phyloP scores from a whole-genome alignment of 2,888 invertebrate species.

The Aporophyla nigra region DNA sequence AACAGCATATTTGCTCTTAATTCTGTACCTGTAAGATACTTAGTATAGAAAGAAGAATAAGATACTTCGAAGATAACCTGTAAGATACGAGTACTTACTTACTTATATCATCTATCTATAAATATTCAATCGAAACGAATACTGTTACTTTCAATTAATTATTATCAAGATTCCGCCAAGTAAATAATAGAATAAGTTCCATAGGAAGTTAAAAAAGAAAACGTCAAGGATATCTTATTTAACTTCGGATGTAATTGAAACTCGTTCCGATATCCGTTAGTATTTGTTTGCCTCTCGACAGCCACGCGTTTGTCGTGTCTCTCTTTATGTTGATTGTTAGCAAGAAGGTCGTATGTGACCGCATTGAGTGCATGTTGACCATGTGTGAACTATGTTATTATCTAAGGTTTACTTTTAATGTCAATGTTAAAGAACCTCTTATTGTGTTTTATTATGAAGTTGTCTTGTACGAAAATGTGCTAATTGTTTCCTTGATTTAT shows the following conservation, averaged over 20 bases:
- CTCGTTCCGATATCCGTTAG: constrained; percentile 32
- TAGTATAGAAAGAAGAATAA: no score
- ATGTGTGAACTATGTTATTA: constrained; percentile 26
- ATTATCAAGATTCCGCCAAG: neutral
- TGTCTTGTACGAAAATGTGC: neutral
- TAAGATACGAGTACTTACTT: no score
- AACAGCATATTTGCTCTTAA: neutral
- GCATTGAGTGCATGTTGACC: constrained; percentile 21
- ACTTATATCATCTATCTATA: no score
- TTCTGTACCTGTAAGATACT: neutral
- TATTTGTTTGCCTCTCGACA: neutral
- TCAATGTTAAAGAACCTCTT: neutral
- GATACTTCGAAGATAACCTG: no score
- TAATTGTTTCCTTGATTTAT: neutral
- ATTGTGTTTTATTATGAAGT: neutral
- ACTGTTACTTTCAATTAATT: neutral
- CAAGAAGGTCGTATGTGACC: constrained; percentile 30
- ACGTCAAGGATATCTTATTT: constrained; percentile 23
- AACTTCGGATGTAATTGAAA: constrained; percentile 28
- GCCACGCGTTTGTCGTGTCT: constrained; percentile 39
- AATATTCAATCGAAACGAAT: neutral
- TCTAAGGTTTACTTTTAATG: neutral
- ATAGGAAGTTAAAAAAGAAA: constrained; percentile 24
- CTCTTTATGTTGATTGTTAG: neutral
- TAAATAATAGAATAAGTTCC: neutral